Conservation (phyloP, 2,888 invertebrate species). For the Phrixothrix hirtus region DNA sequence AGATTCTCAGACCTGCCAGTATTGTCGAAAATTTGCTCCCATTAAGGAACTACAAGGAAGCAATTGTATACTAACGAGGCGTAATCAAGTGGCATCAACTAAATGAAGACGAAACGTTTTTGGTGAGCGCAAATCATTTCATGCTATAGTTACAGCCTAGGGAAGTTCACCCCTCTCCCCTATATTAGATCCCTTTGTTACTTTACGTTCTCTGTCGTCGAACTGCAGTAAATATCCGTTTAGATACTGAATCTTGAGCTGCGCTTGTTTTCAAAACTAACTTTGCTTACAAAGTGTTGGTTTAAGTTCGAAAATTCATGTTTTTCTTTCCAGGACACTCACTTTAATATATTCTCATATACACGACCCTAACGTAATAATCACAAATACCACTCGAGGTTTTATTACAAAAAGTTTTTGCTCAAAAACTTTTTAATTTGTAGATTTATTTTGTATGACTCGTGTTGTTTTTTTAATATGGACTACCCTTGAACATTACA, state of each 20-base stretch:
- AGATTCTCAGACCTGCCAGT: too few species aligned
- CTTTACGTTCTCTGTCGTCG: slow-evolving; percentile 17
- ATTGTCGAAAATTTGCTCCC: neutral
- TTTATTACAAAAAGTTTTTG: neutral
- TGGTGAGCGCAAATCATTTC: slow-evolving; percentile 28
- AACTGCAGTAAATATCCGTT: slow-evolving; percentile 14
- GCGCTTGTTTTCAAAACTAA: slow-evolving; percentile 3
- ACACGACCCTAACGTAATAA: neutral
- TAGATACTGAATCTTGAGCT: slow-evolving; percentile 4
- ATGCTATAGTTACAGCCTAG: slow-evolving; percentile 20
- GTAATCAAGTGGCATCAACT: slow-evolving; percentile 26
- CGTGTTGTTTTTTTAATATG: neutral
- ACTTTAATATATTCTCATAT: neutral
- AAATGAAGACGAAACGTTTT: slow-evolving; percentile 28
- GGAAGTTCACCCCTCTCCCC: slow-evolving; percentile 1
- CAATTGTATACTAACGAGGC: slow-evolving; percentile 26
- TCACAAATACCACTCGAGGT: neutral
- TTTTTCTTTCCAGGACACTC: neutral
- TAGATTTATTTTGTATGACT: neutral
- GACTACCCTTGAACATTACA: too few species aligned
- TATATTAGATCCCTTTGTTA: slow-evolving; percentile 20
- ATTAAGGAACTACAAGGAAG: slow-evolving; percentile 17
- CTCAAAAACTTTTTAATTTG: too few species aligned
- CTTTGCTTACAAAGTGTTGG: neutral
- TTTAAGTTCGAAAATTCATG: neutral